Evolutionary conservation across 2,888 invertebrate species (phyloP).

Genomic region (Podotricha telesiphe): DNA sequence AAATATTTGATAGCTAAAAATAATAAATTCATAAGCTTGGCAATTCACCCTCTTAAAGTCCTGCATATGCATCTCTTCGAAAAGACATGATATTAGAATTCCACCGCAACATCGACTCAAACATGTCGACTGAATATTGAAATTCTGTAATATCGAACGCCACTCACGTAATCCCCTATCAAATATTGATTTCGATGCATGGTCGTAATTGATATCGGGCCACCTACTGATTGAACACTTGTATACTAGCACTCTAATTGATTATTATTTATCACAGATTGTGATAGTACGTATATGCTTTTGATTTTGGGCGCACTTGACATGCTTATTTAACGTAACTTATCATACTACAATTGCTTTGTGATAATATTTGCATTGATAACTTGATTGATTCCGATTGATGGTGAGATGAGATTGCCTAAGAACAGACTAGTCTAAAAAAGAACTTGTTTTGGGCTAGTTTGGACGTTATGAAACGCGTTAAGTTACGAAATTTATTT

Average conservation of each 20-base stretch:
- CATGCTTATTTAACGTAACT: too few species aligned
- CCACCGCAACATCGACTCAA: not conserved
- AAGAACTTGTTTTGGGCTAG: too few species aligned
- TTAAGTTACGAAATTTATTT: not conserved
- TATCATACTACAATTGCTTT: too few species aligned
- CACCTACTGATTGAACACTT: constrained; percentile 4
- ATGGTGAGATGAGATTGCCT: too few species aligned
- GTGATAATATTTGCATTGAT: too few species aligned
- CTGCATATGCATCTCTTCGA: not conserved
- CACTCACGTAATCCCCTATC: constrained; percentile 7
- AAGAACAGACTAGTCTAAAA: too few species aligned
- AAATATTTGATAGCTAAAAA: not conserved
- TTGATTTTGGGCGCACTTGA: not conserved
- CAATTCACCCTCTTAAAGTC: not conserved
- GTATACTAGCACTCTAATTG: not conserved
- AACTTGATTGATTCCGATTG: too few species aligned
- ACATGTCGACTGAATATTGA: constrained; percentile 18
- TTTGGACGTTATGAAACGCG: too few species aligned
- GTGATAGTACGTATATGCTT: not conserved
- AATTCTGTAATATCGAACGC: constrained; percentile 17
- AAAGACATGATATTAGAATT: constrained; percentile 11
- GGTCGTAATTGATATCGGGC: not conserved
- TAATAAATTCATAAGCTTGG: not conserved
- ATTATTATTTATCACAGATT: not conserved
- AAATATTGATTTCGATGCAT: constrained; percentile 15